Evolutionary conservation across 2,113 vertebrate species (phyloP), one percentile per base, ranked within the genome.

Genomic region (Esox niger): DNA sequence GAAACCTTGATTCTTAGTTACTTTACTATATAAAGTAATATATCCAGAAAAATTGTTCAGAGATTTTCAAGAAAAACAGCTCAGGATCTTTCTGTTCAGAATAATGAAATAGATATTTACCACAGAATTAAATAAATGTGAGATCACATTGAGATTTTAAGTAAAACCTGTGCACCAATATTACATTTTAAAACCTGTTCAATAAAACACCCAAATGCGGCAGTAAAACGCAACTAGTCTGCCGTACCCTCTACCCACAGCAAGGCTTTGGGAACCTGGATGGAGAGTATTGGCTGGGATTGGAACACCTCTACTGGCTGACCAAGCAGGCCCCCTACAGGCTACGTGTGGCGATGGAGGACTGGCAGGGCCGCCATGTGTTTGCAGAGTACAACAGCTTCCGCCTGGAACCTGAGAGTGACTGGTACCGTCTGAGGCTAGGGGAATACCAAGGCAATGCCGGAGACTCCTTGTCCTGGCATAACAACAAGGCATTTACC

Each of bases 381-480:
- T 91, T 86, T 1, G 95, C 95, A 0, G 93, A 91, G 70, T 97
- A 95, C 0, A 90, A 94, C 72, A 87, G 87, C 74, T 96, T 97
- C 73, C 83, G 81, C 21, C 63, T 97, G 83, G 95, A 95, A 57
- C 87, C 95, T 0, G 95, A 96, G 85, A 95, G 79, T 0, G 95
- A 96, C 75, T 90, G 92, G 89, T 97, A 95, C 78, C 88, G 94
- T 10, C 82, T 97, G 68, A 86, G 92, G 7, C 88, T 97, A 9
- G 95, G 95, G n/a, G 89, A 89, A 20, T 97, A 95, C 79, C 90
- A 84, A 0, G 94, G 95, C 17, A 94, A 78, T 0, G 95, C 94
- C 0, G 95, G 95, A 0, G 95, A 97, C 76, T 97, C 95, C 0
- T 91, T 97, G 3, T 95, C 94, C 3, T 96, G 95, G 94, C 95